These are phyloP conservation scores for Geopemphigus sp. DNA, from an alignment of 1,140 invertebrate species.

Conservation along the genomic window DNA sequence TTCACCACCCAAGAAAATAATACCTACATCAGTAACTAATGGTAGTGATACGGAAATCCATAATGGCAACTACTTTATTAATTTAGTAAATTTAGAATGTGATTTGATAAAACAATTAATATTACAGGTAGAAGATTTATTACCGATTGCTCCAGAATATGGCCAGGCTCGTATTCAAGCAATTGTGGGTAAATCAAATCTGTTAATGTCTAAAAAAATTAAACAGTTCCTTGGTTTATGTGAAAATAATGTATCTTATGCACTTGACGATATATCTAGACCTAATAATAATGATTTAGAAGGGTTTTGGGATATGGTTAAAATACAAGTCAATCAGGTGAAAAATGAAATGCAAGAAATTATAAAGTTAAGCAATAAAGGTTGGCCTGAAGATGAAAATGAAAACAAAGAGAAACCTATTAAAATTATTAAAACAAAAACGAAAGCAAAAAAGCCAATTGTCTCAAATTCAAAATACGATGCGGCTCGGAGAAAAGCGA, in stretches of 20 bases:
- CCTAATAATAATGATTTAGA: conserved; percentile 44
- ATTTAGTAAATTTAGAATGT: conserved; percentile 46
- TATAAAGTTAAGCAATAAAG: conserved; percentile 23
- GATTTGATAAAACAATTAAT: conserved; percentile 37
- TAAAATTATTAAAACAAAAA: conserved; percentile 29
- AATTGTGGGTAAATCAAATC: conserved; percentile 37
- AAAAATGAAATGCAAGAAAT: conserved; percentile 41
- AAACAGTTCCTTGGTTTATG: conserved; percentile 46
- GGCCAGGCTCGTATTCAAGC: conserved; percentile 44
- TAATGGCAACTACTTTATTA: conserved; percentile 25
- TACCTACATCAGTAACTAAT: background rate
- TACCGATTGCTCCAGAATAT: conserved; percentile 44
- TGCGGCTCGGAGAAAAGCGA: conserved; percentile 36
- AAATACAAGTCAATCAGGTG: conserved; percentile 34
- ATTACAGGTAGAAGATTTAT: conserved; percentile 28
- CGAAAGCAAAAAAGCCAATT: conserved; percentile 34
- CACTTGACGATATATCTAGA: conserved; percentile 38
- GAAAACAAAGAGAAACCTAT: conserved; percentile 1
- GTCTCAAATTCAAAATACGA: conserved; percentile 43
- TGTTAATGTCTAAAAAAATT: conserved; percentile 46
- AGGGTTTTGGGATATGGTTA: conserved; percentile 46
- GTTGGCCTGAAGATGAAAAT: conserved; percentile 19
- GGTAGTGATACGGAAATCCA: conserved; percentile 12
- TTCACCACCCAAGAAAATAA: background rate
- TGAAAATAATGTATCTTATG: conserved; percentile 32